Percentiles rank a stretch among this genome's conserved stretches.
These are phyloP conservation scores for Drosophila kambysellisi DNA, from an alignment of 2,888 invertebrate species.

Conservation along the genomic window DNA sequence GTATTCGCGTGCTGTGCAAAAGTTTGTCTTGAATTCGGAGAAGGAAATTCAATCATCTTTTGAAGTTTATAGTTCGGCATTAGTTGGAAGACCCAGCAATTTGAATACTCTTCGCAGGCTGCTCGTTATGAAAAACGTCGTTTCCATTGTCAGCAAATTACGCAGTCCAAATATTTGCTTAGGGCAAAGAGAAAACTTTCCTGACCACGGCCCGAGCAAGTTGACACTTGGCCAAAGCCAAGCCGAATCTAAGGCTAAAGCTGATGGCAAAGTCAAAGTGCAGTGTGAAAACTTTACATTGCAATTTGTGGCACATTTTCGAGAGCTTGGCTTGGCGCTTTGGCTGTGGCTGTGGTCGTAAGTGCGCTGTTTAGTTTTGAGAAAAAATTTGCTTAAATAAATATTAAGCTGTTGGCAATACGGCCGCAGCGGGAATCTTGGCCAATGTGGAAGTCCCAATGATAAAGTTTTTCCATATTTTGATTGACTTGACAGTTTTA, in stretches of 20 bases:
- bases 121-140: constrained; percentile 46
- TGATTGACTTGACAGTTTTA: constrained; percentile 74
- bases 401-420: constrained; percentile 58
- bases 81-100: constrained; percentile 23
- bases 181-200: constrained; percentile 59
- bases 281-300: constrained; percentile 65
- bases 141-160: constrained; percentile 72
- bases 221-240: constrained; percentile 68
- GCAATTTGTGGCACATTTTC: constrained; percentile 63
- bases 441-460: constrained; percentile 40
- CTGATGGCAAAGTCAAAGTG: constrained; percentile 61
- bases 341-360: constrained; percentile 18
- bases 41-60: constrained; percentile 27
- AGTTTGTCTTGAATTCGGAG: not conserved
- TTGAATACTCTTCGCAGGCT: constrained; percentile 18
- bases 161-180: constrained; percentile 70
- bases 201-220: constrained; percentile 63
- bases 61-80: constrained; percentile 23
- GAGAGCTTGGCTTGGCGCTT: not conserved
- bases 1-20: not conserved
- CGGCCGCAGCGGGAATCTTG: constrained; percentile 30
- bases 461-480: constrained; percentile 68
- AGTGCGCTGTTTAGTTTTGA: constrained; percentile 62
- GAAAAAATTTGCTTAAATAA: constrained; percentile 74
- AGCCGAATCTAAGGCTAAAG: constrained; percentile 32